phyloP scores from a whole-genome alignment of 2,888 invertebrate genomes.

The Heliconius sara region DNA sequence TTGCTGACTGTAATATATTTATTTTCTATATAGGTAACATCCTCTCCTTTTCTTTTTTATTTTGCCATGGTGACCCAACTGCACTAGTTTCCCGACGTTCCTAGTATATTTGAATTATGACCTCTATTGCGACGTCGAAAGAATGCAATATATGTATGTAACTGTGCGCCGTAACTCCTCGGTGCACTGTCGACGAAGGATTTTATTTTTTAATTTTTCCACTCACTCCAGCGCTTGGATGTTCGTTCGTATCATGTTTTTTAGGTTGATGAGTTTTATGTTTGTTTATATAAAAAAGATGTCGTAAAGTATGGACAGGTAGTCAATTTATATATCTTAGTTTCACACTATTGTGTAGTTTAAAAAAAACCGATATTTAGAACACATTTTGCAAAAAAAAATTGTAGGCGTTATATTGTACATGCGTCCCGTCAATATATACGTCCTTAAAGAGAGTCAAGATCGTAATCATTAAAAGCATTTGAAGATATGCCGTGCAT shows the following conservation, averaged over 20 bases:
- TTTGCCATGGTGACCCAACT: slow-evolving; percentile 16
- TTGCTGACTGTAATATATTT: neutral
- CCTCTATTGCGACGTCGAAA: slow-evolving; percentile 32
- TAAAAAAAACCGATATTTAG: no score
- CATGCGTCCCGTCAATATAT: no score
- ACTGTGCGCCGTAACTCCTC: slow-evolving; percentile 14
- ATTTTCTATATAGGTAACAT: neutral
- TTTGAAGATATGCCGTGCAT: slow-evolving; percentile 11
- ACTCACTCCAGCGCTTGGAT: slow-evolving; percentile 30
- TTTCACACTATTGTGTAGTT: neutral
- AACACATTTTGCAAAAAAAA: no score
- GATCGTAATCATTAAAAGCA: slow-evolving; percentile 17
- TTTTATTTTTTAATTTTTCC: slow-evolving; percentile 33
- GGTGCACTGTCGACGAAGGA: neutral
- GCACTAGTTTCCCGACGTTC: slow-evolving; percentile 6
- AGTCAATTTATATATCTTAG: neutral
- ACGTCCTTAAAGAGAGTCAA: neutral
- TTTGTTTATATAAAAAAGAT: neutral
- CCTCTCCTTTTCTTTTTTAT: neutral
- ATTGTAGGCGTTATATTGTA: no score
- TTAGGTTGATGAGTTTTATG: slow-evolving; percentile 21
- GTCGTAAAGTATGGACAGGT: neutral
- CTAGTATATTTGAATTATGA: slow-evolving; percentile 32
- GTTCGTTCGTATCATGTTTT: slow-evolving; percentile 28
- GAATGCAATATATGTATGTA: slow-evolving; percentile 18